These are phyloP conservation scores for Zootoca vivipara DNA, from an alignment of 2,113 vertebrate genomes.

Conservation along the genomic window DNA sequence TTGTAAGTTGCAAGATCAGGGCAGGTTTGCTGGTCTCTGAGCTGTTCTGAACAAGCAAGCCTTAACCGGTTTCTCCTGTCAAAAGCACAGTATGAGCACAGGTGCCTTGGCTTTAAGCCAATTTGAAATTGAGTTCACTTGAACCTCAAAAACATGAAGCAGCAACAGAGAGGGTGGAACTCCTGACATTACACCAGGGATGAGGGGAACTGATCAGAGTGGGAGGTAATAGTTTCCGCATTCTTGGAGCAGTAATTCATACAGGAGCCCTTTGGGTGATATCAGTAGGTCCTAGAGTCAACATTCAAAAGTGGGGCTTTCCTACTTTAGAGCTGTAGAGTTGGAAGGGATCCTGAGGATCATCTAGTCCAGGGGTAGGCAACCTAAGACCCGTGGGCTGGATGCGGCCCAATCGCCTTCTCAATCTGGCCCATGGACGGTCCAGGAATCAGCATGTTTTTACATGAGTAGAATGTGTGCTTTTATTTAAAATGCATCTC, in stretches of 20 bases:
- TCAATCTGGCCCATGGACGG: too few species aligned
- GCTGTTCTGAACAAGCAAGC: fast-evolving
- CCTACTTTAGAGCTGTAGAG: too few species aligned
- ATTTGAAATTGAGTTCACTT: background rate
- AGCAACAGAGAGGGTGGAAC: background rate
- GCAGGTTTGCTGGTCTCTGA: background rate
- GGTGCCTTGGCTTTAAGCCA: fast-evolving
- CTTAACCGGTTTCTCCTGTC: background rate
- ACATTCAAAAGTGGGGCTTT: background rate
- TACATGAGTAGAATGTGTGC: too few species aligned
- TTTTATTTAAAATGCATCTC: too few species aligned
- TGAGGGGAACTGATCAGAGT: background rate
- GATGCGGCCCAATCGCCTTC: too few species aligned
- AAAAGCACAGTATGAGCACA: fast-evolving
- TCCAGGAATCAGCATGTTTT: too few species aligned
- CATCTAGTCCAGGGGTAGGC: too few species aligned
- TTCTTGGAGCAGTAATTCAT: background rate
- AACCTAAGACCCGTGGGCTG: too few species aligned
- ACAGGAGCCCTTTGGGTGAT: background rate
- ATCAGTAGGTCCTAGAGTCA: background rate
- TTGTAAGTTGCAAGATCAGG: background rate
- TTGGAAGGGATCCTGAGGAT: too few species aligned
- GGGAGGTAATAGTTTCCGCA: background rate
- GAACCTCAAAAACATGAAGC: background rate
- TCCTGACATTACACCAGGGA: background rate